These are phyloP conservation scores for Pheosia gnoma DNA, from an alignment of 2,888 invertebrate species.

Conservation along the genomic window DNA sequence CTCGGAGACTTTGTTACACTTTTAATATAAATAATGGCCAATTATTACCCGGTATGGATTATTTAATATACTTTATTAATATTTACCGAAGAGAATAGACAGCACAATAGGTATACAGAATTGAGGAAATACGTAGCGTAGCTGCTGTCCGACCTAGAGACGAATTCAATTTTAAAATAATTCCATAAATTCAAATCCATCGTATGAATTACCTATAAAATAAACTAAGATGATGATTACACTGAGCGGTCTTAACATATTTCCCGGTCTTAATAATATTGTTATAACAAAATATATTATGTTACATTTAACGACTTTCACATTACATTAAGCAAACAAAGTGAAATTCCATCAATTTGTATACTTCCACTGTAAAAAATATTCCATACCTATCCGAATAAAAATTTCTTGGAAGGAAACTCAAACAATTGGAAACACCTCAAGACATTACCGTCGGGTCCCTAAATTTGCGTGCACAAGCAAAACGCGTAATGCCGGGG, in stretches of 20 bases:
- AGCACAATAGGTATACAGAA: neutral
- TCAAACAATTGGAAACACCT: slow-evolving; percentile 57
- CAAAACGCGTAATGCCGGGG: slow-evolving; percentile 63
- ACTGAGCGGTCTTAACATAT: too few relatives aligned
- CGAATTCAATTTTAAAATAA: too few relatives aligned
- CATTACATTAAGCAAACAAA: slow-evolving; percentile 21
- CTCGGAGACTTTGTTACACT: slow-evolving; percentile 24
- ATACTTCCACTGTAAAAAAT: slow-evolving; percentile 32
- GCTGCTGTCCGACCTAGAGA: too few relatives aligned
- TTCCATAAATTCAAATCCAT: too few relatives aligned
- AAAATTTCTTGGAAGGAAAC: slow-evolving; percentile 46
- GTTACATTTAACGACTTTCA: slow-evolving; percentile 14
- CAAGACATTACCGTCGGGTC: slow-evolving; percentile 54
- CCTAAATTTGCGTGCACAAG: slow-evolving; percentile 67
- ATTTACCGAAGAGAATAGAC: neutral
- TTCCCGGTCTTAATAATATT: too few relatives aligned
- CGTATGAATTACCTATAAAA: too few relatives aligned
- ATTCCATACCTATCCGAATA: slow-evolving; percentile 37
- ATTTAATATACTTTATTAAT: neutral
- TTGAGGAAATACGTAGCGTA: neutral
- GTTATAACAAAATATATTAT: too few relatives aligned
- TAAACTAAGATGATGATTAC: too few relatives aligned
- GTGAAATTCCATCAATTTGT: slow-evolving; percentile 27
- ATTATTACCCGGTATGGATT: slow-evolving; percentile 26
- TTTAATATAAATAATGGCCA: slow-evolving; percentile 26